phyloP scores from a whole-genome alignment of 2,797 vertebrate species.

The Pangasius mekongensis region DNA sequence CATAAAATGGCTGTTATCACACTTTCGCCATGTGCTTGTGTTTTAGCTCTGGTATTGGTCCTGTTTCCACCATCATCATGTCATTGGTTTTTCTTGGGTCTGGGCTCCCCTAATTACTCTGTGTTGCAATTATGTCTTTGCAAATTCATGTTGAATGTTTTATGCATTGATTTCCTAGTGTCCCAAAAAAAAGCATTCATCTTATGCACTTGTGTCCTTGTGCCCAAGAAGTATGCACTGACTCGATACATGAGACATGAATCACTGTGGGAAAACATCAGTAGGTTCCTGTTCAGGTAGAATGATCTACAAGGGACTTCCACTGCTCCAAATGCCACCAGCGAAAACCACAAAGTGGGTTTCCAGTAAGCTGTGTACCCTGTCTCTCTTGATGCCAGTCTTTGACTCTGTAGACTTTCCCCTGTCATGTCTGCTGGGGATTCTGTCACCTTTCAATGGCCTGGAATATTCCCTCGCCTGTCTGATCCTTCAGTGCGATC shows the following conservation, averaged over 20 bases:
- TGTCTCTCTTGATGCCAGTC: neutral
- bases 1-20: neutral
- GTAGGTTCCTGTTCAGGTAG: neutral
- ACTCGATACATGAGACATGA: neutral
- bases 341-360: neutral
- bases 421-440: neutral
- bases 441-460: neutral
- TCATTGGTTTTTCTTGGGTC: neutral
- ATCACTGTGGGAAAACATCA: neutral
- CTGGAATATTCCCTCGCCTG: neutral
- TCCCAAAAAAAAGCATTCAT: neutral
- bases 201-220: neutral
- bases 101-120: neutral
- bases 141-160: neutral
- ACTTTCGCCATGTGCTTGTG: neutral
- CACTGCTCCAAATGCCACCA: neutral
- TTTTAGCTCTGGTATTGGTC: neutral
- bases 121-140: neutral
- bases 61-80: neutral
- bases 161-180: neutral
- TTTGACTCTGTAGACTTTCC: neutral
- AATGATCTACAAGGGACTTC: neutral
- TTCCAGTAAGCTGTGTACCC: neutral
- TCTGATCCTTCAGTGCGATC: neutral
- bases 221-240: neutral